Evolutionary conservation across 2,797 vertebrate genomes (phyloP).

Genomic region (Aselliscus stoliczkanus): DNA sequence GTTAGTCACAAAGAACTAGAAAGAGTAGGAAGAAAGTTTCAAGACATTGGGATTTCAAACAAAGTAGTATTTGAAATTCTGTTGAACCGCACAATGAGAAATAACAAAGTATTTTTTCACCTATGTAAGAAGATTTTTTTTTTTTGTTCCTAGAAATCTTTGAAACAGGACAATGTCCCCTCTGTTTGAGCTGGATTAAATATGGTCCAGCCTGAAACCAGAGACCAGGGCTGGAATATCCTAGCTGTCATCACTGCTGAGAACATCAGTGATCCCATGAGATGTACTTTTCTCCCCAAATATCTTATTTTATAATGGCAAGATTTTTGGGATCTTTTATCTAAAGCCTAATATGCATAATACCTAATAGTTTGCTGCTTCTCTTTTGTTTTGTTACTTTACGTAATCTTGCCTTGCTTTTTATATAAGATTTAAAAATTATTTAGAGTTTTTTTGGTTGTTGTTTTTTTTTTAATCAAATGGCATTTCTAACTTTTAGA

Average conservation of each 20-base stretch:
- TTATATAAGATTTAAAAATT: not conserved
- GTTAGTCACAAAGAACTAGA: not conserved
- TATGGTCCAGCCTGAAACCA: not conserved
- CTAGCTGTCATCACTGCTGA: not conserved
- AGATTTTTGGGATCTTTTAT: not conserved
- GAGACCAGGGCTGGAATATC: not conserved
- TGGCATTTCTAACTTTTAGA: slow-evolving; percentile 38
- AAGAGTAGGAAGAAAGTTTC: not conserved
- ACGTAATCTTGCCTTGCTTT: not conserved
- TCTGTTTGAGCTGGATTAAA: not conserved
- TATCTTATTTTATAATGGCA: not conserved
- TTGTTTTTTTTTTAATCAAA: not conserved
- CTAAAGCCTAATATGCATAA: not conserved
- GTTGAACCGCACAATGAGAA: not conserved
- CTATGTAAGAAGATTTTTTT: not conserved
- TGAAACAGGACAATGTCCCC: not conserved
- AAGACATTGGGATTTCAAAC: not conserved
- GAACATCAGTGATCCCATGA: not conserved
- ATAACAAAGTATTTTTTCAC: not conserved
- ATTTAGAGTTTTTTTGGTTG: not conserved
- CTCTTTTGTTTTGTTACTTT: not conserved
- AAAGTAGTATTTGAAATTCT: not conserved
- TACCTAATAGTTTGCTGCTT: not conserved
- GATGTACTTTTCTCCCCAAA: not conserved
- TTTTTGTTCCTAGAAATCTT: not conserved